phyloP scores from a whole-genome alignment of 2,797 vertebrate species.

The Sylvia borin region DNA sequence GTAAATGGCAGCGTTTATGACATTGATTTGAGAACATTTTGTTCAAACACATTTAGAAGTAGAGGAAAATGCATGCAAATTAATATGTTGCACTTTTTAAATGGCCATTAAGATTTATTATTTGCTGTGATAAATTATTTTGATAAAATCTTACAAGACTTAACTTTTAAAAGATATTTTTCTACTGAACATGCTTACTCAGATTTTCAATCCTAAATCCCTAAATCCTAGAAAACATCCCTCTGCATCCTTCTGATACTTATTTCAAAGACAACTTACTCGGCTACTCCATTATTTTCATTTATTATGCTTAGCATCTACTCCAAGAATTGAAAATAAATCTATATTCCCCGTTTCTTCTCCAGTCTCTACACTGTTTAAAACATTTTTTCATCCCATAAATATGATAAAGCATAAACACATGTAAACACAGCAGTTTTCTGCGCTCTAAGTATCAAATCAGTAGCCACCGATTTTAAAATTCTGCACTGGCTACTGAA shows the following conservation, averaged over 20 bases:
- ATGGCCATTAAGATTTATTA: not conserved
- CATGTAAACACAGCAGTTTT: not conserved
- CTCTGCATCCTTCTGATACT: not conserved
- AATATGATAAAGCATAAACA: not conserved
- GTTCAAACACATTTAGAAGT: not conserved
- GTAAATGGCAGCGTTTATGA: not conserved
- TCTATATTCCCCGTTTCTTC: not conserved
- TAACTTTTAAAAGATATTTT: constrained; percentile 19
- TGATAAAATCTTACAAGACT: not conserved
- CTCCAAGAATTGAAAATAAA: not conserved
- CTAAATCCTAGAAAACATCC: not conserved
- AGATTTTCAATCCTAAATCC: not conserved
- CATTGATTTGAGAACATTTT: not conserved
- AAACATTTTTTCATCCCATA: not conserved
- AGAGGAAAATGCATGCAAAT: not conserved
- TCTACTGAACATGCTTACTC: not conserved
- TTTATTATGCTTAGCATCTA: not conserved
- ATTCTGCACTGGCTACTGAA: not conserved
- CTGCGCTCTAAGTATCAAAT: not conserved
- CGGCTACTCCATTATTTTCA: not conserved
- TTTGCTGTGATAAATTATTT: not conserved
- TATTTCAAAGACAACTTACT: constrained; percentile 29
- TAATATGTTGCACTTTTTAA: not conserved
- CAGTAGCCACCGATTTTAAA: not conserved
- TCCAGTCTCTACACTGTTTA: not conserved